phyloP scores from a whole-genome alignment of 2,888 invertebrate genomes.

The Carterocephalus palaemon region DNA sequence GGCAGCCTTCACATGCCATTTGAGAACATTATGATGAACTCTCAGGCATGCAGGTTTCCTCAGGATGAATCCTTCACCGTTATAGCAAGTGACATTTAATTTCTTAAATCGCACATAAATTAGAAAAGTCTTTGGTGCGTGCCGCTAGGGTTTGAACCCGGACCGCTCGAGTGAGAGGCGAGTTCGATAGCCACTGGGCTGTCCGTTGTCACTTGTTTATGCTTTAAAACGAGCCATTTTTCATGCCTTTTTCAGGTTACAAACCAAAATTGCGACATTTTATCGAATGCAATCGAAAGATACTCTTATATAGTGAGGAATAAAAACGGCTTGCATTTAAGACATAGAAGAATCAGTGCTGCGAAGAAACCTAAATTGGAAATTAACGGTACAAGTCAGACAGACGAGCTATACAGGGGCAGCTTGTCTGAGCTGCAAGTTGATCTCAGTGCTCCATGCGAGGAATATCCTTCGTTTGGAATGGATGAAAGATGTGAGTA shows the following conservation, averaged over 20 bases:
- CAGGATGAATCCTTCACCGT: too few relatives aligned
- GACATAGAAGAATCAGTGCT: background rate
- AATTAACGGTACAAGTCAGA: background rate
- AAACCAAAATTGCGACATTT: slow-evolving; percentile 63
- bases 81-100: too few relatives aligned
- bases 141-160: too few relatives aligned
- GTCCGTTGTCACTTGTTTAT: background rate
- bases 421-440: slow-evolving; percentile 73
- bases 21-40: too few relatives aligned
- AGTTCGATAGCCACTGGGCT: too few relatives aligned
- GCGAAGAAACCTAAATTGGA: background rate
- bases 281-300: slow-evolving; percentile 76
- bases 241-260: slow-evolving; percentile 33
- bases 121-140: too few relatives aligned
- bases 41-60: too few relatives aligned
- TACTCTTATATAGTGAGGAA: slow-evolving; percentile 51
- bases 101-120: too few relatives aligned
- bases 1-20: too few relatives aligned
- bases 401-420: slow-evolving; percentile 27
- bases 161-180: too few relatives aligned
- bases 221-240: too few relatives aligned
- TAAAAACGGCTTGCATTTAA: slow-evolving; percentile 6
- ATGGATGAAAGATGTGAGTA: slow-evolving; percentile 89
- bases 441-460: slow-evolving; percentile 79
- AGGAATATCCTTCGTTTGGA: slow-evolving; percentile 80